A percentile compares a stretch with the other conserved stretches of the same genome.
Evolutionary conservation across 1,140 invertebrate genomes (phyloP).

Genomic region (Euglossa dilemma): DNA sequence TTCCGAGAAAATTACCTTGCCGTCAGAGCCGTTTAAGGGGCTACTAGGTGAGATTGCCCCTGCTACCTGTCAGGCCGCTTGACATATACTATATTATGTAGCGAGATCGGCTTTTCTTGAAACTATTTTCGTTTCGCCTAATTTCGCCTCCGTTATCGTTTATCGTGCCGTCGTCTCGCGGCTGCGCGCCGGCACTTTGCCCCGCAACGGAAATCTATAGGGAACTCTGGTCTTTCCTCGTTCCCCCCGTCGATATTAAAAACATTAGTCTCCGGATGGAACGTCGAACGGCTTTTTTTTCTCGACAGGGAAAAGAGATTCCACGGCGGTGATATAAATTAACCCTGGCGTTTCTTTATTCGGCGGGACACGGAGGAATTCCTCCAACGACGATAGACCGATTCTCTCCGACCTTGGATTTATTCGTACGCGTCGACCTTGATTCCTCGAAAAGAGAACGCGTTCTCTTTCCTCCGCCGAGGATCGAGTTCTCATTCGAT

Average conservation of each 20-base stretch:
- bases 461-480: no score
- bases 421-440: neutral
- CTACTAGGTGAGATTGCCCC: conserved; percentile 80
- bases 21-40: conserved; percentile 80
- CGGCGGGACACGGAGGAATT: neutral
- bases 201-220: neutral
- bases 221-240: neutral
- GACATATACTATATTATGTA: conserved; percentile 71
- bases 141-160: conserved; percentile 49
- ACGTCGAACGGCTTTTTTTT: neutral
- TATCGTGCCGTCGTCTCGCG: conserved; percentile 3
- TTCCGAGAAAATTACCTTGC: conserved; percentile 82
- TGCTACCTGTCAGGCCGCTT: conserved; percentile 77
- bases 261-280: neutral
- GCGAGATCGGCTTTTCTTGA: conserved; percentile 60
- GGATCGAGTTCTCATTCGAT: no score
- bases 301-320: neutral
- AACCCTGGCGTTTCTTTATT: neutral
- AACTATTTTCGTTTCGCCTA: conserved; percentile 66
- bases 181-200: neutral
- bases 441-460: neutral
- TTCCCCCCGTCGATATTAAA: neutral
- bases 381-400: no score
- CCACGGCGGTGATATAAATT: neutral
- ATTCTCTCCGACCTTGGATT: neutral